Evolutionary conservation across 2,797 vertebrate genomes (phyloP), one percentile per base, ranked within the genome.

Genomic region (Jordanella pulchra): DNA sequence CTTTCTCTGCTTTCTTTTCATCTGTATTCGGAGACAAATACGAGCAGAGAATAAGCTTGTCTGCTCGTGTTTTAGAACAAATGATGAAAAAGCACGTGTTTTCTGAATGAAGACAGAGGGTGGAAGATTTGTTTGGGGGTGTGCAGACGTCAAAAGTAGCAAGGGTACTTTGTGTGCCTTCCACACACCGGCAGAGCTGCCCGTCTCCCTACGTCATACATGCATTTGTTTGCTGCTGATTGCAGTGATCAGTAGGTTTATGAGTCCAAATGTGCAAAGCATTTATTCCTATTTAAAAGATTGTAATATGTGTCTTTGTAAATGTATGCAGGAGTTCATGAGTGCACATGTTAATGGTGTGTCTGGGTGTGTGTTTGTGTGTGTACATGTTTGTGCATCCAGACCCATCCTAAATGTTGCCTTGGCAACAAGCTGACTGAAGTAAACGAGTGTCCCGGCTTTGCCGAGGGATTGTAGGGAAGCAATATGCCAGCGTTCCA

Each of bases 401-500:
- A 88, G 82, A 86, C 86, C 89, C 86, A 87, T 91, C 90, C 86
- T 88, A 91, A 93, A 91, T 86, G 91, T 93, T 93, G 90, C 91
- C 93, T 88, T 91, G 93, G 93, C 88, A 93, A 93, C 93, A 91
- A 89, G 92, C 91, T 91, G 91, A 90, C 90, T 91, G 91, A 90
- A 91, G 92, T 92, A 92, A 93, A 93, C 92, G 91, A 91, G 87
- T 91, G 88, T 92, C 90, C 90, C 87, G 76, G 86, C 91, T 90
- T 82, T 87, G 89, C 91, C 90, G 90, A 87, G 87, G 90, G 91
- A 90, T 91, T 92, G 90, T 91, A 87, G 92, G 89, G 89, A 93
- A 92, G 92, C 92, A 93, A 93, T 93, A 93, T 93, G 91, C 93
- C 91, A 86, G 83, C 69, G 92, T 93, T 93, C 85, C 90, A 85